A percentile compares a stretch with the other conserved stretches of the same genome.
Evolutionary conservation across 2,888 invertebrate species (phyloP).

Genomic region (Tupiocoris notatus): DNA sequence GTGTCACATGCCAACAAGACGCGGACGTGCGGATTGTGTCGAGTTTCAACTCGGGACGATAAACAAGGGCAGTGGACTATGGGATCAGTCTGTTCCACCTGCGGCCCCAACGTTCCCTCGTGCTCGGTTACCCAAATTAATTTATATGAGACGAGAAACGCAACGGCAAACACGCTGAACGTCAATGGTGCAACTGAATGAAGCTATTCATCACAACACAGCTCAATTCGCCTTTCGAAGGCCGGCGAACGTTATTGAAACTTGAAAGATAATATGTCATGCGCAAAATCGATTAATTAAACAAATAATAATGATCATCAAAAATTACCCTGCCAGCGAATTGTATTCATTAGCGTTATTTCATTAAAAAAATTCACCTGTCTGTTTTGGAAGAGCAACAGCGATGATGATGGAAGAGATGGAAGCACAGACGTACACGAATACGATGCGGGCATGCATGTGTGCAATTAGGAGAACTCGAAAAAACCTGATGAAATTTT

Average conservation of each 20-base stretch:
- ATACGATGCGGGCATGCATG: not conserved
- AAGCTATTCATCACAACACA: no score
- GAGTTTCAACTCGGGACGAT: not conserved
- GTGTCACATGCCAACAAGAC: not conserved
- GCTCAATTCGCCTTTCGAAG: no score
- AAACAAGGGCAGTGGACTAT: slow-evolving; percentile 30
- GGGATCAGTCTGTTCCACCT: slow-evolving; percentile 24
- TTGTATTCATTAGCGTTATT: not conserved
- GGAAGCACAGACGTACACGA: not conserved
- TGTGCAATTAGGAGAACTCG: not conserved
- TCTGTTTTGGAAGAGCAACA: slow-evolving; percentile 18
- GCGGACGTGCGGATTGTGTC: not conserved
- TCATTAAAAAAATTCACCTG: not conserved
- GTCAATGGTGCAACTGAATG: not conserved
- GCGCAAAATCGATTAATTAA: no score
- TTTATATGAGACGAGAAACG: not conserved
- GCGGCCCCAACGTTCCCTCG: not conserved
- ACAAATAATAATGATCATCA: no score
- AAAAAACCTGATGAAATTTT: not conserved
- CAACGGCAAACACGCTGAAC: not conserved
- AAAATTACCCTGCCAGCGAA: no score
- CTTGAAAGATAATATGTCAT: no score
- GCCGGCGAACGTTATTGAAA: no score
- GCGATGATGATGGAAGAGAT: slow-evolving; percentile 17
- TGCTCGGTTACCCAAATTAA: not conserved